Evolutionary conservation across 30 jellyfish, hydroid and myxozoan genomes (phyloP).

Genomic region (Nemopilema nomurai): DNA sequence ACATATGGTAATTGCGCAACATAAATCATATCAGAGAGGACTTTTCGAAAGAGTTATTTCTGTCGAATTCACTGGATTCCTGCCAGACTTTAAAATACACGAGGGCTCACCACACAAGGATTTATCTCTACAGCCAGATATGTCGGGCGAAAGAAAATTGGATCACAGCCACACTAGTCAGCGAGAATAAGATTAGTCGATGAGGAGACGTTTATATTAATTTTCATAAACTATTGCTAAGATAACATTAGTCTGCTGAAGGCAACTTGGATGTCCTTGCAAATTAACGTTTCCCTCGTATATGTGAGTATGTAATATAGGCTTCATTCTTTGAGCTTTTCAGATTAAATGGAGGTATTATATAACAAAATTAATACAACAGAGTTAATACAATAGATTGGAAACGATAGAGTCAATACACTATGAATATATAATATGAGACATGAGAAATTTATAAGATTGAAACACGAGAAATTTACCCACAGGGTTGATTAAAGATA

Average conservation of each 20-base stretch:
- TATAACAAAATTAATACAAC: too few species aligned
- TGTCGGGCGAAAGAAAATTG: neutral
- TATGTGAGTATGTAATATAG: too few species aligned
- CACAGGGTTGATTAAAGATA: too few species aligned
- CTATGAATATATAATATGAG: too few species aligned
- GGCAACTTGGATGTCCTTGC: too few species aligned
- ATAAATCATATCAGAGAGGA: neutral
- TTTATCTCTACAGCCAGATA: neutral
- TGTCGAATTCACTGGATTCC: neutral
- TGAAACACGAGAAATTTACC: too few species aligned
- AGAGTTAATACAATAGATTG: too few species aligned
- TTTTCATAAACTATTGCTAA: neutral
- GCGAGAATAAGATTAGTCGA: neutral
- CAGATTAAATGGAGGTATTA: too few species aligned
- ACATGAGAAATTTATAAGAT: too few species aligned
- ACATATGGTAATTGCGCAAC: neutral
- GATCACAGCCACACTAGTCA: neutral
- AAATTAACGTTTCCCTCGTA: too few species aligned
- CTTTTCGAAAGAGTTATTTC: neutral
- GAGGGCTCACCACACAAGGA: neutral
- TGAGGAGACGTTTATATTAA: neutral
- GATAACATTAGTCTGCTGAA: neutral
- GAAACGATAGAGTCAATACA: too few species aligned
- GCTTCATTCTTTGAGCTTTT: too few species aligned
- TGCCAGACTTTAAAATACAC: neutral